Conservation (phyloP, 92 coral and sea anemone genomes). For the Bergia puertoricense region DNA sequence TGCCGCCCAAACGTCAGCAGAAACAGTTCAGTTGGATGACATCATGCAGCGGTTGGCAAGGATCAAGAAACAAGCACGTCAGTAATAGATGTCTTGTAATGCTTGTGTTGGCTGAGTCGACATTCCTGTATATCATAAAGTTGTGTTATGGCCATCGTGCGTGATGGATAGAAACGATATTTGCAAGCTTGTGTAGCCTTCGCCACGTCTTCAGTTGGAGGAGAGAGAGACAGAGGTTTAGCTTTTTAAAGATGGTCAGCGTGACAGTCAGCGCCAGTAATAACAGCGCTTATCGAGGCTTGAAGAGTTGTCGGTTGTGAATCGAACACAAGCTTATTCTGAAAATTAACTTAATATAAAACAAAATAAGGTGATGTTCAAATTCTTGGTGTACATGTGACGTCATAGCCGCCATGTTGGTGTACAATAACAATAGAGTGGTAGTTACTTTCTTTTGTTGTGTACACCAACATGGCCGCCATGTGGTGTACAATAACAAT, state of each 20-base stretch:
- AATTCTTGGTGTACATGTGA: no score
- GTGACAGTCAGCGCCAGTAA: neutral
- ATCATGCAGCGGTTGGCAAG: conserved; percentile 37
- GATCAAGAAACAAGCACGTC: conserved; percentile 34
- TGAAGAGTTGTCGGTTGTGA: neutral
- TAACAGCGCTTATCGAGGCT: no score
- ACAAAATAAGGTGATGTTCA: neutral
- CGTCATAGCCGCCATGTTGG: no score
- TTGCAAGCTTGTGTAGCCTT: no score
- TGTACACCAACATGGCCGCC: no score
- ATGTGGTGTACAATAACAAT: no score
- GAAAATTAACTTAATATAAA: neutral
- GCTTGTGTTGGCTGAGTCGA: neutral
- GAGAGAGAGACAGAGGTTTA: no score
- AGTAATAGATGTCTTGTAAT: neutral
- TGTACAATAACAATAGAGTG: no score
- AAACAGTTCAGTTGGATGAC: conserved; percentile 32
- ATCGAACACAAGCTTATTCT: neutral
- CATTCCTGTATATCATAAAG: neutral
- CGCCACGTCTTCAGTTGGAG: no score
- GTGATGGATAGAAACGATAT: neutral
- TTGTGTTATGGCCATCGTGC: neutral
- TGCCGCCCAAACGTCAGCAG: neutral
- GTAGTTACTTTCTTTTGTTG: no score
- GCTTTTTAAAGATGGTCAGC: neutral